Evolutionary conservation across 2,797 vertebrate species (phyloP).

Genomic region (Pseudotriccus pelzelni): DNA sequence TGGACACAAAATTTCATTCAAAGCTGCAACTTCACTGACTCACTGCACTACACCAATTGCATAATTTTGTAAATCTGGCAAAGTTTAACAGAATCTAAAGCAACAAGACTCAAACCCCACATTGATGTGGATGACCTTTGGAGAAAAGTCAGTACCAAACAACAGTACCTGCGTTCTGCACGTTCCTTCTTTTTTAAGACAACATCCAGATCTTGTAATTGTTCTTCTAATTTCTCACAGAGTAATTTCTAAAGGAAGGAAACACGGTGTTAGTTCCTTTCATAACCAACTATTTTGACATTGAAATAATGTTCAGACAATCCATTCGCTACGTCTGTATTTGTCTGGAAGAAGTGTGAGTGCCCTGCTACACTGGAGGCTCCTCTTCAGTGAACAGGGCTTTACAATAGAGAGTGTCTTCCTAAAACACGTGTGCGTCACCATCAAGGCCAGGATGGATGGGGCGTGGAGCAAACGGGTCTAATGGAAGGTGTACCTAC

Average conservation of each 20-base stretch:
- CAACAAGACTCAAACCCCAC: neutral
- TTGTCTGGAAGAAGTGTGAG: neutral
- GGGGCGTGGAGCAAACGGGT: neutral
- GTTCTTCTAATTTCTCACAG: slow-evolving; percentile 95
- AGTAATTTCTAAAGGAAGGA: slow-evolving; percentile 86
- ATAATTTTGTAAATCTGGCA: too few relatives aligned
- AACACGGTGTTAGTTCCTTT: neutral
- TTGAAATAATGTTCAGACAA: neutral
- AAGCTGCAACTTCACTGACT: neutral
- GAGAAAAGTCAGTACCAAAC: neutral
- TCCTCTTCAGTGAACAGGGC: neutral
- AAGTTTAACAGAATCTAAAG: neutral
- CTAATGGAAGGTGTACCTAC: neutral
- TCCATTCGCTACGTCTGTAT: neutral
- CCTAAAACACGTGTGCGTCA: neutral
- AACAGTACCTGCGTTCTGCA: slow-evolving; percentile 89
- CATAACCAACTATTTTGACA: neutral
- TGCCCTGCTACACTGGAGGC: neutral
- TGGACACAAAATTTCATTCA: neutral
- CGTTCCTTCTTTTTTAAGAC: slow-evolving; percentile 95
- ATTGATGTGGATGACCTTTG: neutral
- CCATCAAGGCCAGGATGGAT: neutral
- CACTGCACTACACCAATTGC: neutral
- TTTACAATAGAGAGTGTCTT: neutral
- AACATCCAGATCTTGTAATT: slow-evolving; percentile 92